Conservation (phyloP, 2,797 vertebrate genomes). For the Labeo calbasu region DNA sequence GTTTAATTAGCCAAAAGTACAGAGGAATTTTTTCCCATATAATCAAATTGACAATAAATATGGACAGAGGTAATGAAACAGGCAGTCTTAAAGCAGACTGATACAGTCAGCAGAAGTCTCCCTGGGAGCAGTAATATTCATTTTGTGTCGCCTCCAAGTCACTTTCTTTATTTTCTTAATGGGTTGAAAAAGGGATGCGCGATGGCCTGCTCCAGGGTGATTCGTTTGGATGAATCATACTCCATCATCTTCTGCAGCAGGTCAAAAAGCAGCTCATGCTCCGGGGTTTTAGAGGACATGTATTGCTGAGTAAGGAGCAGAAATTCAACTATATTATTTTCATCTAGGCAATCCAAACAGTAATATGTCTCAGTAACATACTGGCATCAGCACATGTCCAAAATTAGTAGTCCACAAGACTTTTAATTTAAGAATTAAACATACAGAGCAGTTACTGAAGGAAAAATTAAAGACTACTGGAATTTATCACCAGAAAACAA, state of each 20-base stretch:
- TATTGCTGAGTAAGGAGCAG: slow-evolving; percentile 71
- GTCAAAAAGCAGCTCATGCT: slow-evolving; percentile 84
- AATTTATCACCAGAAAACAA: slow-evolving; percentile 17
- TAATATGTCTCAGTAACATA: not conserved
- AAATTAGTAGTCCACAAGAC: not conserved
- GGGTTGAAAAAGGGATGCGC: slow-evolving; percentile 85
- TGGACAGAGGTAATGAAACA: slow-evolving; percentile 65
- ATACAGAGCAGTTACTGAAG: not conserved
- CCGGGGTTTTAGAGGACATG: slow-evolving; percentile 76
- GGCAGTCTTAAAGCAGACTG: slow-evolving; percentile 75
- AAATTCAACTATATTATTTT: not conserved
- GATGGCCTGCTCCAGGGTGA: slow-evolving; percentile 85
- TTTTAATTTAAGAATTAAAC: not conserved
- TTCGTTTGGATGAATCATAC: slow-evolving; percentile 80
- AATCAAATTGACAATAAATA: slow-evolving; percentile 49
- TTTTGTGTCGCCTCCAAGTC: not conserved
- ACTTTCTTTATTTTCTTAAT: slow-evolving; percentile 62
- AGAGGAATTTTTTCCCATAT: slow-evolving; percentile 17
- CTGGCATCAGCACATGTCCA: slow-evolving; percentile 13
- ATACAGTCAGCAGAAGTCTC: slow-evolving; percentile 74
- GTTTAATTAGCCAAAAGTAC: slow-evolving; percentile 46
- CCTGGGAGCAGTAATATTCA: slow-evolving; percentile 56
- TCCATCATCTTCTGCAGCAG: slow-evolving; percentile 86
- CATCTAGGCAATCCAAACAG: not conserved
- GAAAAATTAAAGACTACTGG: not conserved